A percentile compares a stretch with the other conserved stretches of the same genome.
Conservation (phyloP, 2,797 vertebrate genomes). For the Pteronotus mesoamericanus region DNA sequence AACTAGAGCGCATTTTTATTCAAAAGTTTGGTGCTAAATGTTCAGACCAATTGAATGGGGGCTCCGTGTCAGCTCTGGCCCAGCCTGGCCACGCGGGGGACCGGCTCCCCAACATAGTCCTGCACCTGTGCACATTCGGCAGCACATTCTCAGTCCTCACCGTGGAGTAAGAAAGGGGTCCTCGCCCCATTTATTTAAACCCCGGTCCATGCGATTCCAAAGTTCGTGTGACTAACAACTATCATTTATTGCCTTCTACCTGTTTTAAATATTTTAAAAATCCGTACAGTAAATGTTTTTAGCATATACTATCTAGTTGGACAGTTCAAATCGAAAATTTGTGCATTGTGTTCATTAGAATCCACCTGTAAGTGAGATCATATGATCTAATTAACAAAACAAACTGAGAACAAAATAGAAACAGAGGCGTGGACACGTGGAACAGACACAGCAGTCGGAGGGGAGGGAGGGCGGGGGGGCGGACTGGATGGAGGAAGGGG, state of each 20-base stretch:
- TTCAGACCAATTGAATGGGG: background rate
- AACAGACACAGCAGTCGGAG: too few species aligned
- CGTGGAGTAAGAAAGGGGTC: background rate
- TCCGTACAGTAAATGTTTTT: background rate
- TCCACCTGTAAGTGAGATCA: too few species aligned
- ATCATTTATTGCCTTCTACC: background rate
- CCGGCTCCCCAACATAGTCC: background rate
- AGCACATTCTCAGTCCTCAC: accelerated
- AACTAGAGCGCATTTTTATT: background rate
- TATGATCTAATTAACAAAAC: too few species aligned
- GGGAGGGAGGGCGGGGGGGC: too few species aligned
- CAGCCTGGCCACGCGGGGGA: background rate
- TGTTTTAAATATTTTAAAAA: background rate
- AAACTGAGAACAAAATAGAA: too few species aligned
- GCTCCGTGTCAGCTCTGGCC: background rate
- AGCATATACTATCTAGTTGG: background rate
- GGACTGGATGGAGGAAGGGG: too few species aligned
- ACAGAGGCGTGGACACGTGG: too few species aligned
- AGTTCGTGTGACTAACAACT: background rate
- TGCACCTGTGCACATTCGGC: accelerated
- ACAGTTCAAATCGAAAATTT: background rate
- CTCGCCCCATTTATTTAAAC: background rate
- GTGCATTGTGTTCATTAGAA: too few species aligned
- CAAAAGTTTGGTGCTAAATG: background rate
- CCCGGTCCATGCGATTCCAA: background rate